Conservation (phyloP, 2,113 vertebrate species). For the Neolamprologus variostigma region DNA sequence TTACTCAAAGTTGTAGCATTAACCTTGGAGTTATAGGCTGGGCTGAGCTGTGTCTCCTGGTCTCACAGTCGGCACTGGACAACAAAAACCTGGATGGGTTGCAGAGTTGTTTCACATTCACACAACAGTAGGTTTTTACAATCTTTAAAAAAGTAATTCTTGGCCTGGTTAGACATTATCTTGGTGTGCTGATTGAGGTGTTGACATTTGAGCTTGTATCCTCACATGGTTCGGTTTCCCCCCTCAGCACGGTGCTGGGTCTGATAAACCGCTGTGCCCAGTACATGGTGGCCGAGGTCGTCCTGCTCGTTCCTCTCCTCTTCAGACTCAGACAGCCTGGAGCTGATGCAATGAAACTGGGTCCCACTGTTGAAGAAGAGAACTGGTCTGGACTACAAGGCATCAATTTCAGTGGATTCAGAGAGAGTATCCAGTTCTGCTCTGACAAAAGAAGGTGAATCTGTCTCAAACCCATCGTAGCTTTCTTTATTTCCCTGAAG, state of each 20-base stretch:
- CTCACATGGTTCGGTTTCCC: not conserved
- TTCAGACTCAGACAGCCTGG: conserved; percentile 10
- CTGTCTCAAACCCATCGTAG: not conserved
- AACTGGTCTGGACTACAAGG: conserved; percentile 28
- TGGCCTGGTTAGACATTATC: too few relatives aligned
- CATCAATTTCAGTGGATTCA: not conserved
- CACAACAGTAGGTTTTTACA: conserved; percentile 13
- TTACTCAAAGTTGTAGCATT: not conserved
- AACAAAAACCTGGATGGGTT: not conserved
- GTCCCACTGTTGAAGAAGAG: conserved; percentile 27
- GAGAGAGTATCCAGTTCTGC: not conserved
- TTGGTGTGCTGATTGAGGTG: not conserved
- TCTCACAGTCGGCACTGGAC: conserved; percentile 6
- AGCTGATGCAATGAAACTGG: not conserved
- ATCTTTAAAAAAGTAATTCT: too few relatives aligned
- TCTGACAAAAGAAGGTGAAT: conserved; percentile 44
- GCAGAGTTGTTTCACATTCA: rapidly evolving
- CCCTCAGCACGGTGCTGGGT: conserved; percentile 34
- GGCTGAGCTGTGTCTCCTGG: conserved; percentile 46
- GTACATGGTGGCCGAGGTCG: conserved; percentile 5
- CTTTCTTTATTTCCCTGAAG: rapidly evolving
- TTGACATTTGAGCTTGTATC: not conserved
- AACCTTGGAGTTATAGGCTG: conserved; percentile 31
- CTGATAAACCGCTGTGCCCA: conserved; percentile 45
- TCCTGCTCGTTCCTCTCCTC: conserved; percentile 63